Percentiles rank a stretch among this genome's conserved stretches.
phyloP scores from a whole-genome alignment of 1,140 invertebrate genomes.

The Hormaphis cornu region DNA sequence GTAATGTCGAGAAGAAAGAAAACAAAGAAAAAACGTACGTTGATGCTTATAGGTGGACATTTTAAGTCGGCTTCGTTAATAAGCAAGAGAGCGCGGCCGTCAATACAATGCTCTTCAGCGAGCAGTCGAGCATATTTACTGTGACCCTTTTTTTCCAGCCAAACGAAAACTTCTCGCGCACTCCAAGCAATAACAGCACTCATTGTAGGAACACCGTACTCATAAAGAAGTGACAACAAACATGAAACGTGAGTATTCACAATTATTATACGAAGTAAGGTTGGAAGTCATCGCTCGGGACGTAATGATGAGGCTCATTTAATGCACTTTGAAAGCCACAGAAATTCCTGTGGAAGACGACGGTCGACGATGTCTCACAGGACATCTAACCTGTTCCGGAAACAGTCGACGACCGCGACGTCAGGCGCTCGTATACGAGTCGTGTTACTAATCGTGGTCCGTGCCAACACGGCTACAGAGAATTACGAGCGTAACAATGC shows the following conservation, averaged over 20 bases:
- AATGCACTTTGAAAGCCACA: not conserved
- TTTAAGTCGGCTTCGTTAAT: conserved; percentile 64
- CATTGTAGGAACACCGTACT: not conserved
- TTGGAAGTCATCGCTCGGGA: not conserved
- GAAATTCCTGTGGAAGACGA: not conserved
- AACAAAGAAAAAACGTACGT: conserved; percentile 40
- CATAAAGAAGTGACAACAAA: not conserved
- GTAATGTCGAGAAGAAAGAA: not conserved
- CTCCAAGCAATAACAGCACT: conserved; percentile 47
- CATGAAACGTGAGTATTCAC: not conserved
- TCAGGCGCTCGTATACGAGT: too few relatives aligned
- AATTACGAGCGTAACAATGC: too few relatives aligned
- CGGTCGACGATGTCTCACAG: not conserved
- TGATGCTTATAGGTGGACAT: conserved; percentile 42
- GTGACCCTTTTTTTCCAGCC: conserved; percentile 53
- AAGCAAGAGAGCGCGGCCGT: conserved; percentile 63
- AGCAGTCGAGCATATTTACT: conserved; percentile 42
- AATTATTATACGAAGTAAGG: not conserved
- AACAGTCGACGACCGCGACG: not conserved
- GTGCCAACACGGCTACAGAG: too few relatives aligned
- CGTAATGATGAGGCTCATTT: not conserved
- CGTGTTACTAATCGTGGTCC: too few relatives aligned
- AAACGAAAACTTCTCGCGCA: conserved; percentile 50
- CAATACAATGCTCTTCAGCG: conserved; percentile 54
- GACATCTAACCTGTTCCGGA: not conserved